Evolutionary conservation across 2,113 vertebrate species (phyloP).

Genomic region (Smithornis capensis): DNA sequence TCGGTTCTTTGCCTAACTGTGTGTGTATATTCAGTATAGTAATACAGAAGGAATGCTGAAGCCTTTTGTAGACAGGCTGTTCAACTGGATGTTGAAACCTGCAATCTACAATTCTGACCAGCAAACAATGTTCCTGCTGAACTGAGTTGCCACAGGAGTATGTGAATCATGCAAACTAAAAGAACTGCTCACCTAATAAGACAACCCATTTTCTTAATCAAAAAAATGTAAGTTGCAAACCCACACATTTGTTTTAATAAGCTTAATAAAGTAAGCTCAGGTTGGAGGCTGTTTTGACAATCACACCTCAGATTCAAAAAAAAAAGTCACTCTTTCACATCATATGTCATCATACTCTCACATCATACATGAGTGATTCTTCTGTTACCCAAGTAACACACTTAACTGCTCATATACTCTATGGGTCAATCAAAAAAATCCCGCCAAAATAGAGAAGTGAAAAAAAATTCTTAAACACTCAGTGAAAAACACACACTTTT

Average conservation of each 20-base stretch:
- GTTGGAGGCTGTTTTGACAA: slow-evolving; percentile 60
- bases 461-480: slow-evolving; percentile 20
- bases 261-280: slow-evolving; percentile 62
- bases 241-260: slow-evolving; percentile 61
- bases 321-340: slow-evolving; percentile 23
- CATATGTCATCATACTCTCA: slow-evolving; percentile 1
- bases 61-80: slow-evolving; percentile 33
- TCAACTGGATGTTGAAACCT: slow-evolving; percentile 56
- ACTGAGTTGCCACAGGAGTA: slow-evolving; percentile 12
- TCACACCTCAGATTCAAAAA: slow-evolving; percentile 52
- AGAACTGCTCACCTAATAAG: slow-evolving; percentile 57
- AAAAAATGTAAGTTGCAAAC: slow-evolving; percentile 34
- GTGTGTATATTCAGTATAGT: background rate
- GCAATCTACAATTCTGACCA: slow-evolving; percentile 54
- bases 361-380: background rate
- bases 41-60: background rate
- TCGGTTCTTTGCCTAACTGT: background rate
- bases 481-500: background rate
- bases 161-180: slow-evolving; percentile 31
- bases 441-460: background rate
- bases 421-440: background rate
- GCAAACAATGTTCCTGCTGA: slow-evolving; percentile 30
- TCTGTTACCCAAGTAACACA: background rate
- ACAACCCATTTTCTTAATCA: slow-evolving; percentile 49
- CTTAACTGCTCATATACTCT: background rate